These are phyloP conservation scores for Drosophila baimaii DNA, from an alignment of 1,140 invertebrate genomes.

Conservation along the genomic window DNA sequence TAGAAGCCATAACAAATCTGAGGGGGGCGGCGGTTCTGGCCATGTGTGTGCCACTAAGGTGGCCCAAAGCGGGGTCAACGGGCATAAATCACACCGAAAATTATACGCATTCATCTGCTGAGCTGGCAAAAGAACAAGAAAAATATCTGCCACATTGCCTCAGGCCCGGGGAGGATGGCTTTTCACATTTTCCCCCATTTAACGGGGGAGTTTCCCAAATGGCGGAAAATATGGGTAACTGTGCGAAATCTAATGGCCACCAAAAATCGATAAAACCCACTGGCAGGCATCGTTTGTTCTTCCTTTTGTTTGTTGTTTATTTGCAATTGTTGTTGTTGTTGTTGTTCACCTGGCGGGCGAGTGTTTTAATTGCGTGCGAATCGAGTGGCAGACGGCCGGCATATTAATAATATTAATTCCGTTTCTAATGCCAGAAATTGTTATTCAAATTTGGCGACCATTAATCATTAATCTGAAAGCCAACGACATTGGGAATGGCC, in stretches of 20 bases:
- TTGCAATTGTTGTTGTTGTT: slow-evolving; percentile 3
- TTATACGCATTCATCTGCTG: slow-evolving; percentile 84
- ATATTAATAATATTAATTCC: slow-evolving; percentile 38
- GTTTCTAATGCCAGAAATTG: slow-evolving; percentile 44
- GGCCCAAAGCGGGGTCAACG: slow-evolving; percentile 73
- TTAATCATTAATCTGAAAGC: slow-evolving; percentile 34
- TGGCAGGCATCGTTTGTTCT: slow-evolving; percentile 9
- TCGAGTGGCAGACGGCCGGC: slow-evolving; percentile 12
- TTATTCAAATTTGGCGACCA: slow-evolving; percentile 31
- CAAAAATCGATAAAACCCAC: slow-evolving; percentile 74
- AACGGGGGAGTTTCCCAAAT: slow-evolving; percentile 66
- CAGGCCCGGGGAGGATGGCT: slow-evolving; percentile 5
- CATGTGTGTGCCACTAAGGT: slow-evolving; percentile 69
- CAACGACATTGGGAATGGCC: slow-evolving; percentile 21
- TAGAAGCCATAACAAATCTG: slow-evolving; percentile 72
- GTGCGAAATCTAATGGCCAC: slow-evolving; percentile 81
- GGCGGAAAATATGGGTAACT: slow-evolving; percentile 82
- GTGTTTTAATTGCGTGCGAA: slow-evolving; percentile 57
- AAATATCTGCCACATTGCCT: slow-evolving; percentile 80
- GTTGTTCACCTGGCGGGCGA: slow-evolving; percentile 30
- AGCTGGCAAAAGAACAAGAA: slow-evolving; percentile 75
- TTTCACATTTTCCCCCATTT: slow-evolving; percentile 25
- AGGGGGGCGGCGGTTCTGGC: slow-evolving; percentile 50
- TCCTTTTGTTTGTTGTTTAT: too few relatives aligned
- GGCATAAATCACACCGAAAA: slow-evolving; percentile 83